Evolutionary conservation across 1,140 invertebrate species (phyloP).

Genomic region (Tetramorium simillimum): DNA sequence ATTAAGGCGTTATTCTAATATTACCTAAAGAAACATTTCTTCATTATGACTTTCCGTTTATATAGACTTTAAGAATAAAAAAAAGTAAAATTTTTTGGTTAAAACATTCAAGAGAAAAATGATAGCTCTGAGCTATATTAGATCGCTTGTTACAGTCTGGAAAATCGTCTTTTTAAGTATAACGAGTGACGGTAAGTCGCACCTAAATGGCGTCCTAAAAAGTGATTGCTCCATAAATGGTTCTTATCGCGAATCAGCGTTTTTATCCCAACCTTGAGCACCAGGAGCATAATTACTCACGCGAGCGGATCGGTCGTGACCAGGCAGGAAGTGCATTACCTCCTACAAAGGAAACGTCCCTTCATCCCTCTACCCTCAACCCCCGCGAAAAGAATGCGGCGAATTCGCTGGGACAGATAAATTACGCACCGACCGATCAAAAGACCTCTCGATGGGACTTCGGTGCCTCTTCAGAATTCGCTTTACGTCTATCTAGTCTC

Average conservation of each 20-base stretch:
- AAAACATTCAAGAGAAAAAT: not conserved
- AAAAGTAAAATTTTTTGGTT: not conserved
- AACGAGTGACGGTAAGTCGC: constrained; percentile 25
- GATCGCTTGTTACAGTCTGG: not conserved
- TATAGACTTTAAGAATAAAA: not conserved
- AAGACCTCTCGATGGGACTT: constrained; percentile 37
- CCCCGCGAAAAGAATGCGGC: constrained; percentile 22
- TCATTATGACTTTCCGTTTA: not conserved
- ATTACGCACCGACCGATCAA: constrained; percentile 48
- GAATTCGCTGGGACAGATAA: constrained; percentile 41
- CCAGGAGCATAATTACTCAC: constrained; percentile 30
- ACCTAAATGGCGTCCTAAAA: constrained; percentile 2
- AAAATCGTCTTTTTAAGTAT: not conserved
- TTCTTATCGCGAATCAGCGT: constrained; percentile 28
- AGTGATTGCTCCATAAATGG: constrained; percentile 15
- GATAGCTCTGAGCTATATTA: not conserved
- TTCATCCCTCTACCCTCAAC: not conserved
- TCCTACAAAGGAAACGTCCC: constrained; percentile 3
- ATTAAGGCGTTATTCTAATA: not conserved
- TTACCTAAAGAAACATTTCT: not conserved
- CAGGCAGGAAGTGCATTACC: constrained; percentile 46
- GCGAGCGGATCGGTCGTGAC: constrained; percentile 36
- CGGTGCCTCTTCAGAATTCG: constrained; percentile 22
- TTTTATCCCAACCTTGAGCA: constrained; percentile 37
- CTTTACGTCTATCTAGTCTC: constrained; percentile 7